These are phyloP conservation scores for Ypsolopha sequella DNA, from an alignment of 2,888 invertebrate genomes.

Conservation along the genomic window DNA sequence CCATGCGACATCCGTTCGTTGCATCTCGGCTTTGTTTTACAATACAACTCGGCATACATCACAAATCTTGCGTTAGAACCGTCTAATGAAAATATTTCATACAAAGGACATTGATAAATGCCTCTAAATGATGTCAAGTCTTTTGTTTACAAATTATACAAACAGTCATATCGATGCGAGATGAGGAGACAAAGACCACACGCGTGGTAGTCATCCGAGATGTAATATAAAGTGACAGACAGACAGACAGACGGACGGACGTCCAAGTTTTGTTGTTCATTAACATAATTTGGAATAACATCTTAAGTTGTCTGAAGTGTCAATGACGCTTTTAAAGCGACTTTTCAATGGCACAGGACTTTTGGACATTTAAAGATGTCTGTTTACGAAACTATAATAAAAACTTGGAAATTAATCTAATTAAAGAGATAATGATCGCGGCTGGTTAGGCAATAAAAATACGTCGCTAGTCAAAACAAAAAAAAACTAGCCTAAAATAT, in stretches of 20 bases:
- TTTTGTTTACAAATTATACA: constrained; percentile 2
- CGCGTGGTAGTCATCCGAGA: neutral
- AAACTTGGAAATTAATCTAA: neutral
- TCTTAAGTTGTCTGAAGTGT: no score
- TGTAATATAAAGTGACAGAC: neutral
- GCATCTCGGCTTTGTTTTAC: constrained; percentile 62
- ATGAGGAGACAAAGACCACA: constrained; percentile 1
- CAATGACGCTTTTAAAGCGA: no score
- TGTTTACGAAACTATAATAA: neutral
- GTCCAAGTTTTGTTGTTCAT: neutral
- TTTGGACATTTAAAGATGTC: no score
- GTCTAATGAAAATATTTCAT: no score
- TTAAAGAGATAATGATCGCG: neutral
- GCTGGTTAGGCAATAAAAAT: neutral
- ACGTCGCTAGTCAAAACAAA: neutral
- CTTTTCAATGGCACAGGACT: no score
- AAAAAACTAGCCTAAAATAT: neutral
- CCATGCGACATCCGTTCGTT: constrained; percentile 66
- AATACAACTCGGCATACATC: constrained; percentile 18
- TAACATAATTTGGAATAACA: neutral
- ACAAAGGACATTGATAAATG: neutral
- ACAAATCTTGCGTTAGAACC: constrained; percentile 12
- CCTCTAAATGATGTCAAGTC: neutral
- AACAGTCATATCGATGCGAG: constrained; percentile 3
- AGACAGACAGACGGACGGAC: neutral